phyloP scores from a whole-genome alignment of 2,797 vertebrate species.

The Pseudochaenichthys georgianus region DNA sequence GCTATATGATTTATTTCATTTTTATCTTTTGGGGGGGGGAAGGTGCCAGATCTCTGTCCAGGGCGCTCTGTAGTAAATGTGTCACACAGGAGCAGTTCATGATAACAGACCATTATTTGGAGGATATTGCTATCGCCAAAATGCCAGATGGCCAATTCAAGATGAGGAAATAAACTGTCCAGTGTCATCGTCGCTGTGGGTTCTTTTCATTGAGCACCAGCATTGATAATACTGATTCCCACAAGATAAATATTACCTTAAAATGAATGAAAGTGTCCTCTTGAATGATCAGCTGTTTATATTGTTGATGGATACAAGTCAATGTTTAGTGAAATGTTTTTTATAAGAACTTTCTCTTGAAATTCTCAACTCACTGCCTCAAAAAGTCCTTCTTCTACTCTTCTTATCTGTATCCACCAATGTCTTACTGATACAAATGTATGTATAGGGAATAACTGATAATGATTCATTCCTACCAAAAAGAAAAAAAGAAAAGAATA shows the following conservation, averaged over 20 bases:
- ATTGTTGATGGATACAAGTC: neutral
- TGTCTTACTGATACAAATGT: neutral
- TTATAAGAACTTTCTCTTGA: neutral
- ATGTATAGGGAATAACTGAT: neutral
- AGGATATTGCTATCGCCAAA: conserved; percentile 9
- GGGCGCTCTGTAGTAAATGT: neutral
- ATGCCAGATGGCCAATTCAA: conserved; percentile 20
- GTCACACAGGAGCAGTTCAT: conserved; percentile 7
- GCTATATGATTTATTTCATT: no score
- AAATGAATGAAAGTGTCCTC: neutral
- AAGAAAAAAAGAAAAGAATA: neutral
- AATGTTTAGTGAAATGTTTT: neutral
- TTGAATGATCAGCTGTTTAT: neutral
- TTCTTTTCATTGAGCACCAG: neutral
- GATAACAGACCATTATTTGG: neutral
- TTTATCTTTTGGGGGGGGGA: no score
- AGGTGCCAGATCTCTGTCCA: neutral
- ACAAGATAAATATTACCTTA: neutral
- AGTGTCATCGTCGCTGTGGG: neutral
- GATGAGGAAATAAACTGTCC: conserved; percentile 7
- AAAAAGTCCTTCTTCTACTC: neutral
- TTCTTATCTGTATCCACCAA: neutral
- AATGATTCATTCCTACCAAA: neutral
- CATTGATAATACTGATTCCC: neutral
- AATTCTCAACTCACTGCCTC: neutral